Evolutionary conservation across 1,140 invertebrate genomes (phyloP).

Genomic region (Homarus americanus): DNA sequence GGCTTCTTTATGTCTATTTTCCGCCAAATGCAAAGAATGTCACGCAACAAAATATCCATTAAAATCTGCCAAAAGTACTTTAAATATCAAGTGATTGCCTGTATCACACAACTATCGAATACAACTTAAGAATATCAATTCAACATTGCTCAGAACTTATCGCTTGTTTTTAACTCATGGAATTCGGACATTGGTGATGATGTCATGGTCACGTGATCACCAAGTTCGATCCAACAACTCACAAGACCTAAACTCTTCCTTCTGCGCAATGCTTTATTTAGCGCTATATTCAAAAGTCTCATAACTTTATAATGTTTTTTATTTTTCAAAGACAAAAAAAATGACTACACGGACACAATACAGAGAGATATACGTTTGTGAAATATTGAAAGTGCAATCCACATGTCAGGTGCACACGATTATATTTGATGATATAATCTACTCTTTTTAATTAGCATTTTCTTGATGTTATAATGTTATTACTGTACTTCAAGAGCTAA

Average conservation of each 20-base stretch:
- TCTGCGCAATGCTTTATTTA: not conserved
- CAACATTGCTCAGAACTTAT: not conserved
- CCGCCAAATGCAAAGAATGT: not conserved
- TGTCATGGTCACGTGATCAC: conserved; percentile 25
- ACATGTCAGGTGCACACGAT: too few relatives aligned
- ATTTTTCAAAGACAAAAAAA: too few relatives aligned
- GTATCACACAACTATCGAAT: not conserved
- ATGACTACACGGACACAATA: too few relatives aligned
- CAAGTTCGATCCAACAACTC: conserved; percentile 39
- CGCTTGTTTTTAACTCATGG: not conserved
- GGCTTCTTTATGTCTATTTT: not conserved
- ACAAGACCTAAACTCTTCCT: not conserved
- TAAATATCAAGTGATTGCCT: not conserved
- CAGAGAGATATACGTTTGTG: too few relatives aligned
- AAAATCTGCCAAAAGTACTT: not conserved
- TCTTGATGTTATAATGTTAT: too few relatives aligned
- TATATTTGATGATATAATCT: too few relatives aligned
- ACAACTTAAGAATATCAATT: not conserved
- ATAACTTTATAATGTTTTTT: not conserved
- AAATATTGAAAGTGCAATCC: too few relatives aligned
- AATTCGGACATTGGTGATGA: conserved; percentile 6
- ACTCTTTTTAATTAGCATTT: too few relatives aligned
- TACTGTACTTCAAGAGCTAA: too few relatives aligned
- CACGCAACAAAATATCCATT: not conserved
- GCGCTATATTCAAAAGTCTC: not conserved